Conservation (phyloP, 2,888 invertebrate species). For the Amphipoea oculea region DNA sequence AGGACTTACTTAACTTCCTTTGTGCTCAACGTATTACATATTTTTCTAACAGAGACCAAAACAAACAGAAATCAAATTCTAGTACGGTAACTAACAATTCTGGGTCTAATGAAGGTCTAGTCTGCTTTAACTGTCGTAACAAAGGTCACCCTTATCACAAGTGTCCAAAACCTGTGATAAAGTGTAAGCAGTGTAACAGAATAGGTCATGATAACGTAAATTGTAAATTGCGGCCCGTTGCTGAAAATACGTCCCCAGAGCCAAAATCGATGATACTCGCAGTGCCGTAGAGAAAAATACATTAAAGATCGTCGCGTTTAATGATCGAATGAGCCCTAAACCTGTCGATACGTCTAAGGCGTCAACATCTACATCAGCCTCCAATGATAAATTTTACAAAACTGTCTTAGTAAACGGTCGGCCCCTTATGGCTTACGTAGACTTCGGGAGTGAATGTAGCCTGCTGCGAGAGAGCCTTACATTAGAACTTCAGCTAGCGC, state of each 20-base stretch:
- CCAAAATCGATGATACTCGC: background rate
- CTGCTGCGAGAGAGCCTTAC: background rate
- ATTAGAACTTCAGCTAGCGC: background rate
- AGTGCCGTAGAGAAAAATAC: background rate
- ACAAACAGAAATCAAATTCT: background rate
- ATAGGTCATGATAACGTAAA: slow-evolving; percentile 7
- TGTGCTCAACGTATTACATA: background rate
- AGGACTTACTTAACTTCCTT: background rate
- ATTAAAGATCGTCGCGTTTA: background rate
- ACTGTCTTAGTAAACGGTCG: background rate
- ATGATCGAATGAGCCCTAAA: background rate
- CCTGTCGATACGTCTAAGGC: background rate
- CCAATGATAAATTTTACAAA: slow-evolving; percentile 5
- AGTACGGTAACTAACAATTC: background rate
- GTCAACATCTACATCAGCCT: background rate
- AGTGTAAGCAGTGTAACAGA: slow-evolving; percentile 2
- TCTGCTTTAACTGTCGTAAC: slow-evolving; percentile 10
- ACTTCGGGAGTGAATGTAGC: slow-evolving; percentile 18
- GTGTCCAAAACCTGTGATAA: slow-evolving; percentile 6
- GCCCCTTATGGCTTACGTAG: background rate
- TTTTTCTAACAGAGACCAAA: background rate
- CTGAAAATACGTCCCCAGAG: background rate
- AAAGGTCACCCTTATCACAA: background rate
- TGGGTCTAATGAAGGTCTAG: background rate
- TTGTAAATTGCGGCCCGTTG: background rate